Evolutionary conservation across 2,113 vertebrate genomes (phyloP).

Genomic region (Elephantulus edwardii): DNA sequence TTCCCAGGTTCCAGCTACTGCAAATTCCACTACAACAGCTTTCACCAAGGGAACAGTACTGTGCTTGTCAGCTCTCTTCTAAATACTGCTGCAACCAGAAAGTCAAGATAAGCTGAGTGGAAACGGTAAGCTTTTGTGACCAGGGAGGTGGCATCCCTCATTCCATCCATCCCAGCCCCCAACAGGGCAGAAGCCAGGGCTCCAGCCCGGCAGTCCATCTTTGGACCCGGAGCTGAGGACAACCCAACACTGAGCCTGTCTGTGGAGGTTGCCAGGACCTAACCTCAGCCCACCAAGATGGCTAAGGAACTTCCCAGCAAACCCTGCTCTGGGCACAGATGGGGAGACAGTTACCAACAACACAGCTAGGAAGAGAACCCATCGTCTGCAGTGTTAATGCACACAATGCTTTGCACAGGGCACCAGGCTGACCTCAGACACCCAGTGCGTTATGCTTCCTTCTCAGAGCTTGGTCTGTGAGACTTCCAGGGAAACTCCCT

Average conservation of each 20-base stretch:
- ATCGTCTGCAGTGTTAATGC: background rate
- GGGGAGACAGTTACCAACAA: background rate
- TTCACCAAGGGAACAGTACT: slow-evolving; percentile 3
- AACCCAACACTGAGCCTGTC: background rate
- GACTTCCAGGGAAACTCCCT: background rate
- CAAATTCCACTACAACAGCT: slow-evolving; percentile 17
- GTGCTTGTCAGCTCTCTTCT: slow-evolving; percentile 5
- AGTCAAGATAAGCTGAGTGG: slow-evolving; percentile 9
- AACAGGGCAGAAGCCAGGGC: background rate
- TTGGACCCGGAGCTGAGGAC: background rate
- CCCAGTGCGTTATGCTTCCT: background rate
- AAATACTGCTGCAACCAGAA: slow-evolving; percentile 37
- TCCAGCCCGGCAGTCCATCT: background rate
- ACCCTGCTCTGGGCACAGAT: background rate
- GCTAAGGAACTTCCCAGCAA: background rate
- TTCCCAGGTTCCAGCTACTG: background rate
- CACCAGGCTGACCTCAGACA: background rate
- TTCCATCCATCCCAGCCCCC: background rate
- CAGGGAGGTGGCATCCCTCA: background rate
- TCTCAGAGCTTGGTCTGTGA: background rate
- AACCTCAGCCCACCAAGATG: background rate
- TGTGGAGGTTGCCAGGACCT: background rate
- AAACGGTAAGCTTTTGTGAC: background rate
- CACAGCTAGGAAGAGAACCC: background rate
- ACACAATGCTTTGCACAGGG: background rate